Conservation (phyloP, 2,888 invertebrate genomes). For the Drosophila helvetica region DNA sequence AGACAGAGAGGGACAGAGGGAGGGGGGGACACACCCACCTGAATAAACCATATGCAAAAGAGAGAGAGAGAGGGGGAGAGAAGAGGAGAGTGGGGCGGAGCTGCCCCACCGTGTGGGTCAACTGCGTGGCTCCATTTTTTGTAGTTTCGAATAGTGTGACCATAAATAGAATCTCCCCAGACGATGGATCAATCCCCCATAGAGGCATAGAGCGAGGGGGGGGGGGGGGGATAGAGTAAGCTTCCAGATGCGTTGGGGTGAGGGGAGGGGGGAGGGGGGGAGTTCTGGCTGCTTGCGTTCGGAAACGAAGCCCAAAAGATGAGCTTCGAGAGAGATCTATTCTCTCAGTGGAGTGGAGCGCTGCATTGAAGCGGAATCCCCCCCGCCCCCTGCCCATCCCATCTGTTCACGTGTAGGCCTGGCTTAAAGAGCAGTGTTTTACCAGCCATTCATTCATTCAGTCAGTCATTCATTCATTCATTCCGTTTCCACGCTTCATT, state of each 20-base stretch:
- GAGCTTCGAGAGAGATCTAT: background rate
- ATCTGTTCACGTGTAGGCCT: background rate
- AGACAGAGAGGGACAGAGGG: background rate
- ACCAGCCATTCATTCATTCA: slow-evolving; percentile 36
- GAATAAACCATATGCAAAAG: slow-evolving; percentile 45
- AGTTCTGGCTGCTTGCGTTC: slow-evolving; percentile 37
- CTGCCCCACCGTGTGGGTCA: slow-evolving; percentile 43
- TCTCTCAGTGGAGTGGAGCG: slow-evolving; percentile 8
- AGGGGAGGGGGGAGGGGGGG: too few relatives aligned
- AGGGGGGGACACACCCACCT: slow-evolving; percentile 43
- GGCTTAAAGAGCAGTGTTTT: background rate
- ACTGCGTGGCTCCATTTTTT: slow-evolving; percentile 42
- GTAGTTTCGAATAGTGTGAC: slow-evolving; percentile 33
- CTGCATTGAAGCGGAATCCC: slow-evolving; percentile 40
- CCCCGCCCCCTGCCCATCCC: background rate
- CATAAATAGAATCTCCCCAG: slow-evolving; percentile 41
- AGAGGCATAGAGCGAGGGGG: too few relatives aligned
- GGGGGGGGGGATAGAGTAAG: too few relatives aligned
- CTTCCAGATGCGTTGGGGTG: too few relatives aligned
- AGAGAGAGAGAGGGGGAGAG: slow-evolving; percentile 16
- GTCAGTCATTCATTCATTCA: slow-evolving; percentile 37
- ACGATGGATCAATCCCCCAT: slow-evolving; percentile 1
- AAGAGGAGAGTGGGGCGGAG: background rate
- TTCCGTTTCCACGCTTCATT: slow-evolving; percentile 67
- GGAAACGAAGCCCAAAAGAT: background rate